These are phyloP conservation scores for Erannis defoliaria DNA, from an alignment of 2,888 invertebrate genomes.

Conservation along the genomic window DNA sequence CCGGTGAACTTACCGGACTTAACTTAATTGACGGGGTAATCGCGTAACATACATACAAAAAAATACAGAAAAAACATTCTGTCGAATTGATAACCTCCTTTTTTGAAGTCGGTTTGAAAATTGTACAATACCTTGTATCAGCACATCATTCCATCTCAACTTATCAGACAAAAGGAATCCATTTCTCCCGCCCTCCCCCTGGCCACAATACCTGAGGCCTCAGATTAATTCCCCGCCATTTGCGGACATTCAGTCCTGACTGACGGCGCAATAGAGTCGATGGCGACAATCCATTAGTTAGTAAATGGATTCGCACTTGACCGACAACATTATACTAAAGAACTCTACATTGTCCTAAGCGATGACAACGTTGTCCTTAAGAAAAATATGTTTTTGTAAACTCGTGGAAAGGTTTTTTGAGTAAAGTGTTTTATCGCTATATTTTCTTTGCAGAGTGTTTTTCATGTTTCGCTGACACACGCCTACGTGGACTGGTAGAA, in stretches of 20 bases:
- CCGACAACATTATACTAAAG: slow-evolving; percentile 42
- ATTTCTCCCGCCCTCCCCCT: slow-evolving; percentile 34
- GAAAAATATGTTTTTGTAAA: slow-evolving; percentile 26
- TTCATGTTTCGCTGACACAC: slow-evolving; percentile 18
- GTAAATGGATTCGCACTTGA: slow-evolving; percentile 62
- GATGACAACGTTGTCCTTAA: slow-evolving; percentile 21
- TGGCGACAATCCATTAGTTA: slow-evolving; percentile 65
- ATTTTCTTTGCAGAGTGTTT: slow-evolving; percentile 16
- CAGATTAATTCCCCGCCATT: slow-evolving; percentile 59
- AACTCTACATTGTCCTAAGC: slow-evolving; percentile 29
- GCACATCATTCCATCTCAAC: slow-evolving; percentile 21
- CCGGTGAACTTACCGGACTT: no score
- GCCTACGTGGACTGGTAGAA: slow-evolving; percentile 8
- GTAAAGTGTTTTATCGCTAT: slow-evolving; percentile 15
- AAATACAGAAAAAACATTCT: no score
- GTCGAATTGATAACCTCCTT: no score
- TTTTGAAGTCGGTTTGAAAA: no score
- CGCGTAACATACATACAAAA: no score
- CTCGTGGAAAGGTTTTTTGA: slow-evolving; percentile 18
- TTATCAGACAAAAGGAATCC: slow-evolving; percentile 45
- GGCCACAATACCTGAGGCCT: slow-evolving; percentile 36
- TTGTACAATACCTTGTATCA: slow-evolving; percentile 17
- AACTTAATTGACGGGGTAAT: no score
- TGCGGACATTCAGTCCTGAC: slow-evolving; percentile 59
- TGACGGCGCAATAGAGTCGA: slow-evolving; percentile 58